Percentiles rank a stretch among this genome's conserved stretches.
phyloP scores from a whole-genome alignment of 92 coral and sea anemone species.

The Epizoanthus fatuus region DNA sequence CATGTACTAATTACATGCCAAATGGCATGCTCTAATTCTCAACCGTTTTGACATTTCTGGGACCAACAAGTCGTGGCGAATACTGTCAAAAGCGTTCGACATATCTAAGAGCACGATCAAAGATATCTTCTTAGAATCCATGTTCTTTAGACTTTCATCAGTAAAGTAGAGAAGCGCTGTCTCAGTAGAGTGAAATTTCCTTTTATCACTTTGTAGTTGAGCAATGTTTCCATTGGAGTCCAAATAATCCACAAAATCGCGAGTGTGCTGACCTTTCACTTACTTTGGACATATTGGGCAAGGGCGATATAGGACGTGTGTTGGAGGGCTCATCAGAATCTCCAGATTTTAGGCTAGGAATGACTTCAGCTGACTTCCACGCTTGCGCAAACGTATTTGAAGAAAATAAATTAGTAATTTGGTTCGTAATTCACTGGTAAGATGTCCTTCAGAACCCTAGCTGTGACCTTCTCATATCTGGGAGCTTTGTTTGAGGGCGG shows the following conservation, averaged over 20 bases:
- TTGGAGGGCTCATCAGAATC: conserved; percentile 70
- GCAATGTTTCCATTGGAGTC: conserved; percentile 17
- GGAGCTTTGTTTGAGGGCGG: conserved; percentile 58
- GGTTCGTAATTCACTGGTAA: conserved; percentile 53
- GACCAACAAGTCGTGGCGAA: too few relatives aligned
- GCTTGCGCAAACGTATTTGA: conserved; percentile 46
- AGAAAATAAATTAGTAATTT: conserved; percentile 60
- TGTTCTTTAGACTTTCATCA: conserved; percentile 63
- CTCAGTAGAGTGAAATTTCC: conserved; percentile 61
- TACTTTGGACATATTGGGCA: conserved; percentile 52
- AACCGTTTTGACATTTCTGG: too few relatives aligned
- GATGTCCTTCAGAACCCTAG: conserved; percentile 58
- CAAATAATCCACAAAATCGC: conserved; percentile 31
- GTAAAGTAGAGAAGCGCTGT: conserved; percentile 59
- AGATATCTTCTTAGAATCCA: conserved; percentile 53
- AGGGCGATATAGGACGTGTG: conserved; percentile 56
- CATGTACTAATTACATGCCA: too few relatives aligned
- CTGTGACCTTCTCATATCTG: conserved; percentile 41
- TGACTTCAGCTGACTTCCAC: conserved; percentile 63
- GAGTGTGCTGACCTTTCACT: conserved; percentile 48
- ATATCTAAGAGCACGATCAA: conserved; percentile 55
- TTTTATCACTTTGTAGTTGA: conserved; percentile 58
- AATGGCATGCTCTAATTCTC: too few relatives aligned
- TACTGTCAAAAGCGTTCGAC: conserved; percentile 42
- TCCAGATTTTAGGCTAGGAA: conserved; percentile 57